Conservation (phyloP, 2,888 invertebrate genomes). For the Lepidochitona cinerea region DNA sequence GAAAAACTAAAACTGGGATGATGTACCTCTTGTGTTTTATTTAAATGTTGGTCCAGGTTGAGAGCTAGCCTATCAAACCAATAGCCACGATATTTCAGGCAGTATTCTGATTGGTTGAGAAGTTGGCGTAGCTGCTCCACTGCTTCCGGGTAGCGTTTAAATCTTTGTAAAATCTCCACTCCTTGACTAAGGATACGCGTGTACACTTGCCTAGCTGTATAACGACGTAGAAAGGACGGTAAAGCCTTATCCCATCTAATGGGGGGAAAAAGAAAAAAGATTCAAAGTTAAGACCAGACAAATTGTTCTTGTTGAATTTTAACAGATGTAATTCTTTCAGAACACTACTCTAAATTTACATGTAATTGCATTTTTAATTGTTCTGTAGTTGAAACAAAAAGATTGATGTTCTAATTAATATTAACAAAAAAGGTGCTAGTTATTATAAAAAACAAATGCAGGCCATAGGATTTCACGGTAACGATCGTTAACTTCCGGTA, state of each 20-base stretch:
- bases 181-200: conserved; percentile 70
- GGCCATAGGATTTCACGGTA: no score
- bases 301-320: no score
- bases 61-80: conserved; percentile 78
- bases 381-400: no score
- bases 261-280: background rate
- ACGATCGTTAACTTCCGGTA: no score
- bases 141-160: conserved; percentile 72
- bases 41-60: conserved; percentile 75
- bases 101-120: conserved; percentile 73
- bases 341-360: no score
- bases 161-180: conserved; percentile 72
- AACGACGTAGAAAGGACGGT: conserved; percentile 76
- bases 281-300: no score
- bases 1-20: no score
- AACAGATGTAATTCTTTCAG: no score
- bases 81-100: conserved; percentile 70
- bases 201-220: conserved; percentile 74
- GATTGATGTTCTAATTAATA: no score
- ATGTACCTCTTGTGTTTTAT: conserved; percentile 66
- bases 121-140: conserved; percentile 74
- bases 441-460: no score
- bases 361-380: no score
- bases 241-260: conserved; percentile 58
- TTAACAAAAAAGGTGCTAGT: no score